Conservation (phyloP, 1,140 invertebrate genomes). For the Saccostrea echinata region DNA sequence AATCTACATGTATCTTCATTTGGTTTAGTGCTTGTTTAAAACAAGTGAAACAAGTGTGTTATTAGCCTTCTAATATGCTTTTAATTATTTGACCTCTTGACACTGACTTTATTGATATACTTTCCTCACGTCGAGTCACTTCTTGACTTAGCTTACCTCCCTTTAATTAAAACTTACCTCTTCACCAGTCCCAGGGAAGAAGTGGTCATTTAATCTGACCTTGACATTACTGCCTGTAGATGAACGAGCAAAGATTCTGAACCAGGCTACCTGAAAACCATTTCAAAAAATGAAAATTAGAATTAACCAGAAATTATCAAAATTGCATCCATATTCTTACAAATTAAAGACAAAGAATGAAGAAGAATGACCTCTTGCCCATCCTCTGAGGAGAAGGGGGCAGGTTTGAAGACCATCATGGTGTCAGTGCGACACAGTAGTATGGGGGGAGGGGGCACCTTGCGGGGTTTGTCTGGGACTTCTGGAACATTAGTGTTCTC, state of each 20-base stretch:
- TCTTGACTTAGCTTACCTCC: no score
- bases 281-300: no score
- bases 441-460: slow-evolving; percentile 75
- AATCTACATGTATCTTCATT: no score
- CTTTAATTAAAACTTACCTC: slow-evolving; percentile 63
- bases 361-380: slow-evolving; percentile 63
- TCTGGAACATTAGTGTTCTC: slow-evolving; percentile 67
- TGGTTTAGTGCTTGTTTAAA: no score
- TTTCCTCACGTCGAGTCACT: no score
- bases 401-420: slow-evolving; percentile 77
- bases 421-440: slow-evolving; percentile 76
- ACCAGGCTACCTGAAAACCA: slow-evolving; percentile 76
- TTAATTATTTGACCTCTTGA: no score
- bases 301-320: no score
- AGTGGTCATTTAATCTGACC: slow-evolving; percentile 77
- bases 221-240: slow-evolving; percentile 76
- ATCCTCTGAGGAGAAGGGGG: slow-evolving; percentile 68
- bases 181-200: slow-evolving; percentile 77
- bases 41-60: no score
- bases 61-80: no score
- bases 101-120: no score
- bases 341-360: background rate
- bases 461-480: slow-evolving; percentile 47
- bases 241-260: slow-evolving; percentile 76
- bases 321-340: background rate